These are phyloP conservation scores for Tragelaphus eurycerus DNA, from an alignment of 2,797 vertebrate species.

Conservation along the genomic window DNA sequence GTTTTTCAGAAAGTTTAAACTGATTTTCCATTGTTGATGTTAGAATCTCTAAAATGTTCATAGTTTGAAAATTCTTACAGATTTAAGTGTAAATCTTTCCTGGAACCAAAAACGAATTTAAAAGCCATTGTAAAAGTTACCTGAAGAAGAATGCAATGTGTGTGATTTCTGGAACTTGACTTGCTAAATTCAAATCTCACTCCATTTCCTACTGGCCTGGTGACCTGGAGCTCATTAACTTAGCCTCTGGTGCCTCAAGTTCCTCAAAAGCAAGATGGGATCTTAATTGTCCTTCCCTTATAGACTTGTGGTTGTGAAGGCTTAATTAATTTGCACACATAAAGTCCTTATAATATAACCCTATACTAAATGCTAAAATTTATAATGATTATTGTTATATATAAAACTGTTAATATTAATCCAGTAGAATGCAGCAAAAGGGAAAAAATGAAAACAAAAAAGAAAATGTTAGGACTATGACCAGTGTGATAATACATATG, in stretches of 20 bases:
- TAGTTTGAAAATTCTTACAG: not conserved
- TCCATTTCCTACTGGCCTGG: not conserved
- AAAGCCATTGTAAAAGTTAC: not conserved
- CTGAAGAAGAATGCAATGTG: not conserved
- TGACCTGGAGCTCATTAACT: not conserved
- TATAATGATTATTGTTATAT: not conserved
- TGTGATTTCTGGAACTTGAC: not conserved
- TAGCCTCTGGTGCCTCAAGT: not conserved
- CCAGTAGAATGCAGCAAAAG: not conserved
- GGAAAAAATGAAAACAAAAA: not conserved
- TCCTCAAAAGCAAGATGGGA: not conserved
- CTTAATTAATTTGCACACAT: not conserved
- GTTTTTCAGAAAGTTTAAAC: not conserved
- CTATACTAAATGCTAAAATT: not conserved
- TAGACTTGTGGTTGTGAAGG: not conserved
- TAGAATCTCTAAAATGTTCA: not conserved
- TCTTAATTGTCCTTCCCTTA: not conserved
- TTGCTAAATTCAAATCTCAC: not conserved
- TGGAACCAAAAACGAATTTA: not conserved
- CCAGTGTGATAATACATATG: not conserved
- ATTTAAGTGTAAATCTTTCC: not conserved
- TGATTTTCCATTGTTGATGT: not conserved
- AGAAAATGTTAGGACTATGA: not conserved
- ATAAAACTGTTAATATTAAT: not conserved
- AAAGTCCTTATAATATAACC: not conserved